Evolutionary conservation across 2,888 invertebrate species (phyloP).

Genomic region (Nephrotoma appendiculata): DNA sequence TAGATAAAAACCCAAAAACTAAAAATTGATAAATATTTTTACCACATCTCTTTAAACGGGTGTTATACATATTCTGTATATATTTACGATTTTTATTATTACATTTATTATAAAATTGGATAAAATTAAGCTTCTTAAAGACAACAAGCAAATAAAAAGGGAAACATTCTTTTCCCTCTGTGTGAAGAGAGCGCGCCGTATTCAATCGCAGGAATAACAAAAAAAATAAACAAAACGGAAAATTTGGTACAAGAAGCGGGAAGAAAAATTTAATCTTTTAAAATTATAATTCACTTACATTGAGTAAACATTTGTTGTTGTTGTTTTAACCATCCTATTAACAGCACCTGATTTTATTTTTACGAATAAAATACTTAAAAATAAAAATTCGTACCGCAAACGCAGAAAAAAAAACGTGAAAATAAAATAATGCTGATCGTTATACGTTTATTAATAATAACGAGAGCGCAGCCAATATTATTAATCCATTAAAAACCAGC

Average conservation of each 20-base stretch:
- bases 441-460: neutral
- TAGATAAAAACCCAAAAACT: neutral
- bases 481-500: neutral
- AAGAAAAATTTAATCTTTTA: neutral
- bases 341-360: neutral
- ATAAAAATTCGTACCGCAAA: neutral
- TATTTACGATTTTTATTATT: neutral
- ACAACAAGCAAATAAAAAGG: neutral
- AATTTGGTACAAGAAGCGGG: neutral
- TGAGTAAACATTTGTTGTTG: neutral
- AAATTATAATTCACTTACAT: neutral
- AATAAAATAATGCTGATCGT: neutral
- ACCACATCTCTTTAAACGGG: neutral
- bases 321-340: neutral
- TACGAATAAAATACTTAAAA: neutral
- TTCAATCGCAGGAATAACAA: neutral
- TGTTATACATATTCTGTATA: neutral
- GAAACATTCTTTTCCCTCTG: neutral
- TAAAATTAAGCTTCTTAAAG: neutral
- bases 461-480: neutral
- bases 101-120: neutral
- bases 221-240: neutral
- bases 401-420: neutral
- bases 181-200: neutral
- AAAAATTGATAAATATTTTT: neutral